A percentile compares a stretch with the other conserved stretches of the same genome.
Evolutionary conservation across 2,113 vertebrate genomes (phyloP).

Genomic region (Nansenia antarctica): DNA sequence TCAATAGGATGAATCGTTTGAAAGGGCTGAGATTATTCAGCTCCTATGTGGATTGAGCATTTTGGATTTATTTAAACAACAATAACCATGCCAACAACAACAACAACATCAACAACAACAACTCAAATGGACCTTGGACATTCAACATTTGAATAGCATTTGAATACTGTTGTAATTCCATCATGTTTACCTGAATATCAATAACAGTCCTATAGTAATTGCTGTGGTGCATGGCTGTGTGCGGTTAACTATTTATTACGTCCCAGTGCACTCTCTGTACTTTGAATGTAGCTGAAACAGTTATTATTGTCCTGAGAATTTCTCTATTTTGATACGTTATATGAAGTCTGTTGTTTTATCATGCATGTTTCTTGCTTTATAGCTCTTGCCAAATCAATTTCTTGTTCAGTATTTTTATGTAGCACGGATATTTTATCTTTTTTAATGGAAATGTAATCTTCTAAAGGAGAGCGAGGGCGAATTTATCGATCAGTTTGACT

Average conservation of each 20-base stretch:
- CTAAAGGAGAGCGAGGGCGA: not conserved
- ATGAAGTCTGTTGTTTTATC: conserved; percentile 22
- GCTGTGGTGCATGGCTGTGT: conserved; percentile 3
- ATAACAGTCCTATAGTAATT: conserved; percentile 5
- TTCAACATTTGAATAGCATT: conserved; percentile 20
- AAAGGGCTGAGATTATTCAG: not conserved
- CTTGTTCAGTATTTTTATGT: conserved; percentile 18
- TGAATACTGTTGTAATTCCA: conserved; percentile 33
- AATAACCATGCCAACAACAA: not conserved
- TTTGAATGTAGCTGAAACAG: conserved; percentile 48
- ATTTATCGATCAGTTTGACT: not conserved
- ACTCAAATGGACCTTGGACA: conserved; percentile 5
- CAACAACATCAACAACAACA: not conserved
- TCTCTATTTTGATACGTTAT: conserved; percentile 31
- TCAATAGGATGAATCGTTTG: conserved; percentile 39
- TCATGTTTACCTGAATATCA: conserved; percentile 49
- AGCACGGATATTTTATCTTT: conserved; percentile 29
- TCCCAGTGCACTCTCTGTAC: conserved; percentile 37
- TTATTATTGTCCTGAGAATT: conserved; percentile 32
- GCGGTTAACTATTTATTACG: conserved; percentile 12
- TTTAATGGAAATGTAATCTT: not conserved
- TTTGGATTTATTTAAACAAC: not conserved
- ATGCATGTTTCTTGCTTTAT: conserved; percentile 36
- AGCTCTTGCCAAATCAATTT: conserved; percentile 4
- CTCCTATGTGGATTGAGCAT: not conserved